Percentiles rank a stretch among this genome's conserved stretches.
phyloP scores from a whole-genome alignment of 2,888 invertebrate genomes.

The Pinctada fucata region DNA sequence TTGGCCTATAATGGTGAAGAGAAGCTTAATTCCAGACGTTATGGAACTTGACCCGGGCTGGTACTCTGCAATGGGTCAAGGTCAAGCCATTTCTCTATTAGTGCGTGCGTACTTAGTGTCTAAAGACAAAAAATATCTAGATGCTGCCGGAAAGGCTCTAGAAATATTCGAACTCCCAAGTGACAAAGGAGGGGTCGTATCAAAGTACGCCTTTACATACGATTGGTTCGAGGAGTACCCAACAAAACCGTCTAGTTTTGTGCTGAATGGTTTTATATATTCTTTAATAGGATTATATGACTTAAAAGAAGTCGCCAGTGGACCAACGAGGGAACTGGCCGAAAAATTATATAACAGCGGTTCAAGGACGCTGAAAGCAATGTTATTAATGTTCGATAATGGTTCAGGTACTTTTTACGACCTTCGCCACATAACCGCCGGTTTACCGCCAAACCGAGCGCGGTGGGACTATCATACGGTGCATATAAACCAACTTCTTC shows the following conservation, averaged over 20 bases:
- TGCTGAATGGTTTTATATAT: conserved; percentile 99
- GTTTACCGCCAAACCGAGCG: conserved; percentile 90
- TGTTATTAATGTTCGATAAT: conserved; percentile 94
- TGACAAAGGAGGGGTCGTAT: conserved; percentile 67
- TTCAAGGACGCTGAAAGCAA: conserved; percentile 86
- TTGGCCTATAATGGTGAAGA: conserved; percentile 91
- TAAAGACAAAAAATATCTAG: conserved; percentile 84
- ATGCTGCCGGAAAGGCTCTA: conserved; percentile 88
- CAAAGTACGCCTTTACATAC: conserved; percentile 87
- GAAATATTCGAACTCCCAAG: conserved; percentile 82
- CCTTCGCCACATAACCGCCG: conserved; percentile 89
- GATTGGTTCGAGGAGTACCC: conserved; percentile 99
- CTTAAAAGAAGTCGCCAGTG: conserved; percentile 86
- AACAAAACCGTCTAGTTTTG: conserved; percentile 92
- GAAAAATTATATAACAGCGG: conserved; percentile 67
- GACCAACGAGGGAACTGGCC: conserved; percentile 82
- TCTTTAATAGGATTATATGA: conserved; percentile 97
- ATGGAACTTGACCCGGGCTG: conserved; percentile 86
- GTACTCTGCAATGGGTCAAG: conserved; percentile 99
- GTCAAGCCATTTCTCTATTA: conserved; percentile 94
- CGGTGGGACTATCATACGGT: conserved; percentile 99
- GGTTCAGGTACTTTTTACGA: conserved; percentile 96
- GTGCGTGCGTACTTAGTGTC: conserved; percentile 90
- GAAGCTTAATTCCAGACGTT: conserved; percentile 65
- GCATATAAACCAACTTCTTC: conserved; percentile 91